Evolutionary conservation across 2,888 invertebrate species (phyloP), one percentile per base, ranked within the genome.

Genomic region (Physocephala rufipes): DNA sequence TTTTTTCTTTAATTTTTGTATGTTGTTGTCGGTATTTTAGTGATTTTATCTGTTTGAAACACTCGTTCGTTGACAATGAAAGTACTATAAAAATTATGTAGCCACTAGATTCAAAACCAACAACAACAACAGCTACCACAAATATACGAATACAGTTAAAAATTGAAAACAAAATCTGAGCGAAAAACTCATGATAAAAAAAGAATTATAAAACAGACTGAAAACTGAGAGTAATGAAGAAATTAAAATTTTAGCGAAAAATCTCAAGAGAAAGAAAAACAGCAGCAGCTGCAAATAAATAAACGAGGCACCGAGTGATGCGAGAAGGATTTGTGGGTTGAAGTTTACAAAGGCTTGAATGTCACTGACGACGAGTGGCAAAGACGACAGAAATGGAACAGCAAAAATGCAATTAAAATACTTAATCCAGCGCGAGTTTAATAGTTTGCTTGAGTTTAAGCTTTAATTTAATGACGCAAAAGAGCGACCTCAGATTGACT

Each of bases 381-480:
- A 30, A 16, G n/a, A 36, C 9, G 43, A 62, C 7, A n/a, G 21
- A 62, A 24, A 4, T 26, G 59, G n/a, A 59, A 12, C 55, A 55
- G n/a, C 55, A 67, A 28, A 26, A 47, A 47, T 58, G 55, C 55
- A 67, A 67, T 67, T 58, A 67, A 47, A 67, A 58, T 7, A 21
- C 58, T 67, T 45, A 67, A 26, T 26, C 67, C 67, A 12, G 45
- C 45, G 67, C 58, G 58, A 67, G 45, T 67, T 36, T 67, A 67
- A 67, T 47, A 58, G 67, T 66, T 55, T 66, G 66, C 58, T 47
- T 67, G 45, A 26, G 51, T 28, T 65, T 28, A 26, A 49, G 28
- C 3, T 26, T 49, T 51, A 65, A 24, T 49, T 64, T 49, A 13
- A 19, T 19, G 49, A n/a, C 49, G 12, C 49, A 7, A 12, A 12